Evolutionary conservation across 2,888 invertebrate genomes (phyloP).

Genomic region (Salticus scenicus): DNA sequence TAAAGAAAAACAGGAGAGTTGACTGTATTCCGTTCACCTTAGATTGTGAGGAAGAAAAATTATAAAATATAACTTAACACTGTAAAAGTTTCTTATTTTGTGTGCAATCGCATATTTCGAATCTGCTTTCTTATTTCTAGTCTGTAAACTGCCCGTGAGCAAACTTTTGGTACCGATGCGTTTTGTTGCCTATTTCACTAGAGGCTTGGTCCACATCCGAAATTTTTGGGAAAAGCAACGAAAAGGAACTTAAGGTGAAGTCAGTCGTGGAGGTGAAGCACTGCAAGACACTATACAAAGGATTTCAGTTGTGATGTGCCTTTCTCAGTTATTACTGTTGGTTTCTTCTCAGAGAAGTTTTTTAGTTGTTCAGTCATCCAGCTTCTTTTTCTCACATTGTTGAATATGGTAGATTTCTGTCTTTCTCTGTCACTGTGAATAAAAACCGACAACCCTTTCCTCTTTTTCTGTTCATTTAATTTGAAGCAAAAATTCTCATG

Average conservation of each 20-base stretch:
- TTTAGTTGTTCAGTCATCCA: conserved; percentile 25
- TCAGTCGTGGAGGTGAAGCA: conserved; percentile 41
- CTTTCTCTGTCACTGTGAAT: conserved; percentile 20
- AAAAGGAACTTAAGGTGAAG: conserved; percentile 53
- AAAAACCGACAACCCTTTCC: conserved; percentile 17
- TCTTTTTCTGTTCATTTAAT: no score
- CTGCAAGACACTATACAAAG: conserved; percentile 54
- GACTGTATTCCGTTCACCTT: conserved; percentile 50
- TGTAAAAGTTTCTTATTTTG: conserved; percentile 33
- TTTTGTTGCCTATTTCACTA: conserved; percentile 1
- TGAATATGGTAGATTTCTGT: conserved; percentile 33
- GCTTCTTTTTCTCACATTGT: conserved; percentile 32
- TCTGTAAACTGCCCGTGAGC: conserved; percentile 36
- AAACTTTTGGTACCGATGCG: conserved; percentile 16
- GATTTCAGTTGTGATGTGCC: conserved; percentile 69
- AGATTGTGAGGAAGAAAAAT: conserved; percentile 19
- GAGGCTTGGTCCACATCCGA: conserved; percentile 42
- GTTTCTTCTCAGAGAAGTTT: conserved; percentile 31
- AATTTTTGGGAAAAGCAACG: conserved; percentile 49
- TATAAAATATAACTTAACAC: background rate
- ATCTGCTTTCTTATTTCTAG: conserved; percentile 47
- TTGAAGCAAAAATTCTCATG: conserved; percentile 39
- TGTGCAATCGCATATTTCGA: conserved; percentile 33
- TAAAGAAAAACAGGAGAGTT: conserved; percentile 19
- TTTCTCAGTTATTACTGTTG: conserved; percentile 67